These are phyloP conservation scores for Prenolepis imparis DNA, from an alignment of 2,888 invertebrate genomes.

Conservation along the genomic window DNA sequence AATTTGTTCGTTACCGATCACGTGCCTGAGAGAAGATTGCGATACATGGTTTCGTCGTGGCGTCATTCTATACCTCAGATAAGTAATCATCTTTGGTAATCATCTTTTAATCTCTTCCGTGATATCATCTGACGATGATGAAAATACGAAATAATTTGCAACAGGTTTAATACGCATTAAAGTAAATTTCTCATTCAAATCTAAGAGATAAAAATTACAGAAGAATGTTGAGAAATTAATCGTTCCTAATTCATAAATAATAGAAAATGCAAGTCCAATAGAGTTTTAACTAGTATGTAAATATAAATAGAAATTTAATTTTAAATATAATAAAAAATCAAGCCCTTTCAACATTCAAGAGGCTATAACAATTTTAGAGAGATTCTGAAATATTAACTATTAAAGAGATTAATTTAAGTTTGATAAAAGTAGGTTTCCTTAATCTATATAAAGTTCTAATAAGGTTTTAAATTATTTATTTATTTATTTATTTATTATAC, in stretches of 20 bases:
- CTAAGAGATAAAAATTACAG: no score
- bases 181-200: not conserved
- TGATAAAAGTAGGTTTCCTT: not conserved
- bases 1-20: conserved; percentile 82
- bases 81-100: conserved; percentile 53
- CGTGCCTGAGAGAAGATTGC: conserved; percentile 76
- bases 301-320: not conserved
- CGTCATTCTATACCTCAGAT: conserved; percentile 81
- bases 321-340: not conserved
- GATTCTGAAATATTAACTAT: not conserved
- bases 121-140: conserved; percentile 16
- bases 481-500: conserved; percentile 4
- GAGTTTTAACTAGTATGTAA: not conserved
- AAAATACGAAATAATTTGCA: not conserved
- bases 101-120: not conserved
- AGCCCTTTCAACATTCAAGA: not conserved
- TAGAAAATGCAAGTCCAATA: not conserved
- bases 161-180: not conserved
- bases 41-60: conserved; percentile 82
- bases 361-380: not conserved
- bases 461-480: not conserved
- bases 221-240: no score
- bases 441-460: not conserved
- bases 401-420: conserved; percentile 1
- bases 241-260: not conserved